Evolutionary conservation across 2,797 vertebrate genomes (phyloP), one percentile per base, ranked within the genome.

Genomic region (Helarctos malayanus): DNA sequence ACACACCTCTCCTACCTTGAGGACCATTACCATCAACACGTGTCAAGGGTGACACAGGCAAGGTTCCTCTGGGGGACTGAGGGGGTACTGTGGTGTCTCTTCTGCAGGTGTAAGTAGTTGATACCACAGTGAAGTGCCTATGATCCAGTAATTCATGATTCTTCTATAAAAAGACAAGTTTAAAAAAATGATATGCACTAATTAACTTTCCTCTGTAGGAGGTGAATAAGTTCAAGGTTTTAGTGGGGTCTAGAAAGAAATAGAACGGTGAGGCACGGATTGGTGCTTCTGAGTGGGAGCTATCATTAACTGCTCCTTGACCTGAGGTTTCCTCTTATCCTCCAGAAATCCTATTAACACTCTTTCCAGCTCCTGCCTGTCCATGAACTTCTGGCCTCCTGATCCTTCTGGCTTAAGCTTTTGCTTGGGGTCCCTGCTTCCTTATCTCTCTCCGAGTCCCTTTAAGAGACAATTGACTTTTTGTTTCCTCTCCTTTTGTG

Each of bases 381-480:
- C 90, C 21, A 2, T 2, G 41, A 78, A 38, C 82, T 35, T 63
- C 47, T 41, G 56, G 38, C 21, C 45, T 47, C 45, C 56, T 4
- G 0, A 0, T 69, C 83, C 49, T 89, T 89, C 59, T 63, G 80
- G 19, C 27, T 82, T 52, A 41, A 41, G 32, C 25, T 93, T 95
- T 88, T 88, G 93, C 89, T 87, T 94, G 19, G 19, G 41, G 38
- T 65, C 47, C 91, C 80, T 92, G 47, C n/a, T 91, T 87, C 73
- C 61, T 90, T 29, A 12, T 75, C 35, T 92, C 79, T 91, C 47
- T 86, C 41, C 5, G 12, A 82, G 84, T 57, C 32, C 56, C 56
- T 88, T 78, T 76, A 94, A 94, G 94, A 97, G 69, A 94, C 79
- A 81, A 65, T 16, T 65, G 96, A 83, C 94, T 94, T 92, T 93